Conservation (phyloP, 1,140 invertebrate genomes). For the Dreissena rostriformis region DNA sequence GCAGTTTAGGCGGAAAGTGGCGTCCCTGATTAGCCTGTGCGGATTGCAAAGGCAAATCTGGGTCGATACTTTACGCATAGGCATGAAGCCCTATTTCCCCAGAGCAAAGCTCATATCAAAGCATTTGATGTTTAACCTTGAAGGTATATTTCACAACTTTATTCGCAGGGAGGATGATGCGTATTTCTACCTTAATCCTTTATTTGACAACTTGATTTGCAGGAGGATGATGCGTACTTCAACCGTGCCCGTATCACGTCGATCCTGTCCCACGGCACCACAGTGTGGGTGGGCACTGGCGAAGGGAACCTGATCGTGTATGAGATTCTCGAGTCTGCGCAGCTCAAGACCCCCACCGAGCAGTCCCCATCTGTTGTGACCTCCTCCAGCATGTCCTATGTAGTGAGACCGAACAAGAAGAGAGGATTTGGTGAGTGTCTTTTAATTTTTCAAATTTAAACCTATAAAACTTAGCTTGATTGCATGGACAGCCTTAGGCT, state of each 20-base stretch:
- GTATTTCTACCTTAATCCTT: constrained; percentile 77
- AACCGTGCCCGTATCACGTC: constrained; percentile 80
- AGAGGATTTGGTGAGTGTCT: constrained; percentile 1
- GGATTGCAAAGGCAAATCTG: no score
- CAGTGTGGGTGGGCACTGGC: constrained; percentile 83
- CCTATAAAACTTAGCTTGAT: no score
- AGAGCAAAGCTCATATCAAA: no score
- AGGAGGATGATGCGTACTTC: constrained; percentile 80
- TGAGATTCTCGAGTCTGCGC: constrained; percentile 70
- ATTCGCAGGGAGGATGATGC: constrained; percentile 78
- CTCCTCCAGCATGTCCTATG: constrained; percentile 48
- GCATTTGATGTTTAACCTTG: no score
- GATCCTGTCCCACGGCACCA: constrained; percentile 79
- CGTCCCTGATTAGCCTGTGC: no score
- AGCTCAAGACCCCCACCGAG: constrained; percentile 71
- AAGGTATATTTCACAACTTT: neutral
- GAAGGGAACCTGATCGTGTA: constrained; percentile 83
- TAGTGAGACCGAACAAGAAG: constrained; percentile 21
- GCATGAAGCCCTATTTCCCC: no score
- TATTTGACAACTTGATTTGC: constrained; percentile 28
- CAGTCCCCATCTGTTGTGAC: constrained; percentile 65
- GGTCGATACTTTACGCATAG: no score
- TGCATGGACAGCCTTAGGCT: no score
- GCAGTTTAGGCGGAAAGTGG: no score
- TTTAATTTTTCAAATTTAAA: no score